Conservation (phyloP, 2,113 vertebrate species). For the Misgurnus mizolepis region DNA sequence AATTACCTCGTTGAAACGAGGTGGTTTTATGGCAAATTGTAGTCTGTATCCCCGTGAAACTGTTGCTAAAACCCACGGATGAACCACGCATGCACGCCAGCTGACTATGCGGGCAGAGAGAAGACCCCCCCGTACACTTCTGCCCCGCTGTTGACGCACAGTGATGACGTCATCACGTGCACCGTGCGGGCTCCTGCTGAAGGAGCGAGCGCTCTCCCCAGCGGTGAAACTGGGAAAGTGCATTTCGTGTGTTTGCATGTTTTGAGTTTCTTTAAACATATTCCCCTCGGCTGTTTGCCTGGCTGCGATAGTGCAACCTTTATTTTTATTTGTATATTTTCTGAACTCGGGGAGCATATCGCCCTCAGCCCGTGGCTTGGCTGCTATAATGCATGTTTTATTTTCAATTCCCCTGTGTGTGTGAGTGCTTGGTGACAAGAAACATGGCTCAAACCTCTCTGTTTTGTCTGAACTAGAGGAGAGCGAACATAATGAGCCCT, state of each 20-base stretch:
- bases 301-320: too few species aligned
- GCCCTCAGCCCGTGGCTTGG: background rate
- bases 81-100: background rate
- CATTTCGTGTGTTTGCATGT: background rate
- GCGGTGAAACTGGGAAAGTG: background rate
- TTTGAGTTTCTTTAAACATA: too few species aligned
- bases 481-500: background rate
- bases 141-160: too few species aligned
- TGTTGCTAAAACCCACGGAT: background rate
- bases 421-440: conserved; percentile 4
- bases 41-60: background rate
- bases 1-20: background rate
- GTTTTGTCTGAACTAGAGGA: background rate
- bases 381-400: background rate
- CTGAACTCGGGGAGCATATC: conserved; percentile 9
- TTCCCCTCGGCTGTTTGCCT: too few species aligned
- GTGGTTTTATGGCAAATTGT: conserved; percentile 13
- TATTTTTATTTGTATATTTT: background rate
- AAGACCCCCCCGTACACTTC: too few species aligned
- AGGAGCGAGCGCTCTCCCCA: background rate
- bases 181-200: too few species aligned
- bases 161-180: too few species aligned
- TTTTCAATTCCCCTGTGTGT: background rate
- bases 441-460: background rate
- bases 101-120: background rate